These are phyloP conservation scores for Yponomeuta malinellus DNA, from an alignment of 2,888 invertebrate genomes.

Conservation along the genomic window DNA sequence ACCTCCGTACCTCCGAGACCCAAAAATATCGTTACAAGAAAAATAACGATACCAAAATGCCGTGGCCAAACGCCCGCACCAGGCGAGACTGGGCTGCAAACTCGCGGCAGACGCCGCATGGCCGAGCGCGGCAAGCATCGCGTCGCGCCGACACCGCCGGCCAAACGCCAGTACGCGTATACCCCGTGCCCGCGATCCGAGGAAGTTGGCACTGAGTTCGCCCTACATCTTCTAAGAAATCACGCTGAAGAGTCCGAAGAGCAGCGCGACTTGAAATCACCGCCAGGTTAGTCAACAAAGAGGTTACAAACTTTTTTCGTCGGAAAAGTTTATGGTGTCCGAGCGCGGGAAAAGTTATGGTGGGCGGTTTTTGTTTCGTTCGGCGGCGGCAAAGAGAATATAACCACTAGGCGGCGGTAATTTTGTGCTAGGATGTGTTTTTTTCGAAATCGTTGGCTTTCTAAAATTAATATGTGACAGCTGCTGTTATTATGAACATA, in stretches of 20 bases:
- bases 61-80: slow-evolving; percentile 23
- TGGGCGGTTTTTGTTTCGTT: not conserved
- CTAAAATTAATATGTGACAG: not conserved
- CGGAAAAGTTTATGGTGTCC: slow-evolving; percentile 19
- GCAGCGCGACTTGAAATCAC: slow-evolving; percentile 44
- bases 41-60: not conserved
- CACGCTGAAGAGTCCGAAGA: slow-evolving; percentile 37
- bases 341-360: slow-evolving; percentile 15
- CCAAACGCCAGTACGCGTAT: slow-evolving; percentile 69
- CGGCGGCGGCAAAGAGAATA: too few species aligned
- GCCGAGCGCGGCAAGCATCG: slow-evolving; percentile 69
- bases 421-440: not conserved
- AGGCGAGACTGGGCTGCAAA: not conserved
- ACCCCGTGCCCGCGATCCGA: slow-evolving; percentile 69
- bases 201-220: slow-evolving; percentile 68
- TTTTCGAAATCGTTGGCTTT: not conserved
- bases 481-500: not conserved
- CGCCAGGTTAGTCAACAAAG: slow-evolving; percentile 42
- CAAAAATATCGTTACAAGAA: not conserved
- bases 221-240: slow-evolving; percentile 48
- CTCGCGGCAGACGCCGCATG: slow-evolving; percentile 67
- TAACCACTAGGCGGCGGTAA: too few species aligned
- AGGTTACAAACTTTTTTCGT: slow-evolving; percentile 3
- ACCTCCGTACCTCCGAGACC: too few species aligned
- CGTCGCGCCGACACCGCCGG: slow-evolving; percentile 68